Evolutionary conservation across 2,888 invertebrate species (phyloP).

Genomic region (Blera fallax): DNA sequence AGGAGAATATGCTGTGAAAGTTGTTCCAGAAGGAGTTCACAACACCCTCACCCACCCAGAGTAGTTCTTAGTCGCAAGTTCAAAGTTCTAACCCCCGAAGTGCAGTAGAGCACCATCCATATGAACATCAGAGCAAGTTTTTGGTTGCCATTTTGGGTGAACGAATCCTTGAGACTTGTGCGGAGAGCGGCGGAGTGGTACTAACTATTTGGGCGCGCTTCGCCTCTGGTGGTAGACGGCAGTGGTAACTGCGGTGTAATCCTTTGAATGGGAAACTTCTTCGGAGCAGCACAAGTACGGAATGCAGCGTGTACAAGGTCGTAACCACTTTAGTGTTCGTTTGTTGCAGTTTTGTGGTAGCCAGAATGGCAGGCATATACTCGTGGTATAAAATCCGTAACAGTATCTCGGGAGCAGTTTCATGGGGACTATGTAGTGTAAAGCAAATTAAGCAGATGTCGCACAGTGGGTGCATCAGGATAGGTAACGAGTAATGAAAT

Average conservation of each 20-base stretch:
- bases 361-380: conserved; percentile 37
- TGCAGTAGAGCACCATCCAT: conserved; percentile 54
- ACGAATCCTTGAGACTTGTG: not conserved
- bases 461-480: conserved; percentile 24
- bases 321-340: conserved; percentile 71
- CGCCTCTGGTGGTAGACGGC: conserved; percentile 42
- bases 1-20: conserved; percentile 64
- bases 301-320: conserved; percentile 60
- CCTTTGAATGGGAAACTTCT: conserved; percentile 69
- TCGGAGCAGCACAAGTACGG: not conserved
- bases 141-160: conserved; percentile 26
- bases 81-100: conserved; percentile 69
- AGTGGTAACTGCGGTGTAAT: conserved; percentile 66
- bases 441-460: conserved; percentile 1
- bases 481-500: too few relatives aligned
- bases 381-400: not conserved
- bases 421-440: not conserved
- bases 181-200: not conserved
- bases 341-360: conserved; percentile 67
- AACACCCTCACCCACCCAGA: conserved; percentile 1
- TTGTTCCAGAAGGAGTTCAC: conserved; percentile 44
- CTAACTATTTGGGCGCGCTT: conserved; percentile 32
- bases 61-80: conserved; percentile 56
- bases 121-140: conserved; percentile 20
- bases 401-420: conserved; percentile 50